Conservation (phyloP, 2,113 vertebrate species). For the Pitta sordida region DNA sequence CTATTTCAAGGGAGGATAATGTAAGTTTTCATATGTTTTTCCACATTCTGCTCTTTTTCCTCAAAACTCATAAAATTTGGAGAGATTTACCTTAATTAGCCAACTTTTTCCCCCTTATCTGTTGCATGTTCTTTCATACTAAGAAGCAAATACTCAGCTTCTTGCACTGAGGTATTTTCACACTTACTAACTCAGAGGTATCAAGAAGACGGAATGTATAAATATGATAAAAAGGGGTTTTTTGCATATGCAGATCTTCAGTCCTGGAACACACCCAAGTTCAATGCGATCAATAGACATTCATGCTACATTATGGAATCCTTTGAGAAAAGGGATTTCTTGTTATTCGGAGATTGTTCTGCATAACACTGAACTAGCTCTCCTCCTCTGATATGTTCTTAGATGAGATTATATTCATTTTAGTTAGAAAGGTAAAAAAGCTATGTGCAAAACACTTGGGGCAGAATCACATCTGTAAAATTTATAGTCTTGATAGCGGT, state of each 20-base stretch:
- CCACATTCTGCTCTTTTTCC: background rate
- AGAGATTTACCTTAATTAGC: background rate
- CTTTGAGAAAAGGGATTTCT: background rate
- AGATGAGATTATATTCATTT: background rate
- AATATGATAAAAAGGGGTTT: background rate
- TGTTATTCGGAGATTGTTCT: background rate
- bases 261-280: background rate
- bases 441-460: background rate
- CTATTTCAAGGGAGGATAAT: background rate
- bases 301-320: background rate
- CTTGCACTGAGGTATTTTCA: background rate
- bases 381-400: background rate
- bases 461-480: background rate
- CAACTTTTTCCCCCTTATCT: background rate
- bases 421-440: background rate
- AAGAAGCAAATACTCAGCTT: background rate
- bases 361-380: background rate
- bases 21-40: background rate
- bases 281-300: background rate
- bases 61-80: background rate
- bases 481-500: background rate
- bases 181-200: background rate
- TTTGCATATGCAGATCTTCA: background rate
- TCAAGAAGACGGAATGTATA: background rate
- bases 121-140: fast-evolving